These are phyloP conservation scores for Colinus virginianus DNA, from an alignment of 2,113 vertebrate species.

Conservation along the genomic window DNA sequence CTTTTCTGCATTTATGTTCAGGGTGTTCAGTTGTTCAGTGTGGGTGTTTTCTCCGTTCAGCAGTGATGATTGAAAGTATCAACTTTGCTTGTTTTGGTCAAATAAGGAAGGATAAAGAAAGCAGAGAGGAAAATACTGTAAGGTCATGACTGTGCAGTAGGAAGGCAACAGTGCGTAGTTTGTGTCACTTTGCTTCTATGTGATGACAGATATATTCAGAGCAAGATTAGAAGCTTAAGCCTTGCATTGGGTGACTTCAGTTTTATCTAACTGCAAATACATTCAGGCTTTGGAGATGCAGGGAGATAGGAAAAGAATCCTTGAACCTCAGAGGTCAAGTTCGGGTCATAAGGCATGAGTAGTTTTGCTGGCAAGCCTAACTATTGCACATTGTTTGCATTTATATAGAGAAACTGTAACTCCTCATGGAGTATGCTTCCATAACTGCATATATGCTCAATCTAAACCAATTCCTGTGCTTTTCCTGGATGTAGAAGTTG, in stretches of 20 bases:
- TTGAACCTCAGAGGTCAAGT: not conserved
- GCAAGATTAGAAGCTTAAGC: not conserved
- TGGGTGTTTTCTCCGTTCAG: not conserved
- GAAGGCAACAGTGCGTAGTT: not conserved
- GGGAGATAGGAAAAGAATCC: not conserved
- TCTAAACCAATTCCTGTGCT: not conserved
- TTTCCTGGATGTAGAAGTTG: slow-evolving; percentile 84
- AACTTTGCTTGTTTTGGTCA: not conserved
- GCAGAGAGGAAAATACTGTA: not conserved
- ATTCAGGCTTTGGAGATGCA: not conserved
- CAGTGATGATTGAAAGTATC: not conserved
- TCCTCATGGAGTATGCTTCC: not conserved
- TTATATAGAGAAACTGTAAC: not conserved
- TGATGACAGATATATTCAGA: not conserved
- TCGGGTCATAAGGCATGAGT: not conserved
- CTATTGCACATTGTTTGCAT: not conserved
- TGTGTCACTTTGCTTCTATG: not conserved
- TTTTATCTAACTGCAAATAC: not conserved
- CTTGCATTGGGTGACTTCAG: not conserved
- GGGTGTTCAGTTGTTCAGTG: not conserved
- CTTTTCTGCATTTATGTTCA: not conserved
- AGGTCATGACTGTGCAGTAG: not conserved
- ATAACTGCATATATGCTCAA: not conserved
- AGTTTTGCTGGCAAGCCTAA: not conserved
- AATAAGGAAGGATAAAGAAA: not conserved